Evolutionary conservation across 1,140 invertebrate genomes (phyloP).

Genomic region (Stenopsyche tienmushanensis): DNA sequence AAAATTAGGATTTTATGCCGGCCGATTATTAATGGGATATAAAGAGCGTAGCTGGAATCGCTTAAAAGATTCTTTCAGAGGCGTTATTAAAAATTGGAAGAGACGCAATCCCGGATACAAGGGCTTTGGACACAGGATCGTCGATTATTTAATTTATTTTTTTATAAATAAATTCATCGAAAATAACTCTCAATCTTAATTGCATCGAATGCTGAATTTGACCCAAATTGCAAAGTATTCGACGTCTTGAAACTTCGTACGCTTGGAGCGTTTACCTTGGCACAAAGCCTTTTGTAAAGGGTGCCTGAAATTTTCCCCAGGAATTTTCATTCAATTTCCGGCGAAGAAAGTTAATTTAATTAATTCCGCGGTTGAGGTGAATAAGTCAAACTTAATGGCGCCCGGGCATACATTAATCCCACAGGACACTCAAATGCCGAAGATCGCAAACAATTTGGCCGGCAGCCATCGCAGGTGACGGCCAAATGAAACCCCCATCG

Average conservation of each 20-base stretch:
- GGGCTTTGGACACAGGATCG: too few relatives aligned
- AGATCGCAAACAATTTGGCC: neutral
- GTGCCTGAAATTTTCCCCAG: constrained; percentile 31
- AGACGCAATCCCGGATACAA: too few relatives aligned
- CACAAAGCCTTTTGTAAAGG: constrained; percentile 7
- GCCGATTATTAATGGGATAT: too few relatives aligned
- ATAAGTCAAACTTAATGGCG: constrained; percentile 32
- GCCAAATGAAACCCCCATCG: too few relatives aligned
- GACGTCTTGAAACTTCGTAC: neutral
- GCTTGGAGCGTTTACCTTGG: constrained; percentile 1
- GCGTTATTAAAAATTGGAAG: neutral
- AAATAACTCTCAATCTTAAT: neutral
- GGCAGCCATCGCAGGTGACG: too few relatives aligned
- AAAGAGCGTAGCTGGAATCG: too few relatives aligned
- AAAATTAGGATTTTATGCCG: too few relatives aligned
- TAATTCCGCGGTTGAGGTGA: constrained; percentile 37
- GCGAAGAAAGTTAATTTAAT: constrained; percentile 42
- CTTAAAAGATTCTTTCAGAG: constrained; percentile 1
- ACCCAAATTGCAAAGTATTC: too few relatives aligned
- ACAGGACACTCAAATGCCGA: neutral
- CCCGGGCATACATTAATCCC: constrained; percentile 33
- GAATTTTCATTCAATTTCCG: constrained; percentile 41
- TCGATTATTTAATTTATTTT: too few relatives aligned
- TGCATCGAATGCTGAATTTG: neutral
- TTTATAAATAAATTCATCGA: too few relatives aligned